Percentiles rank a stretch among this genome's conserved stretches.
Evolutionary conservation across 2,888 invertebrate genomes (phyloP).

Genomic region (Rhodophaea formosa): DNA sequence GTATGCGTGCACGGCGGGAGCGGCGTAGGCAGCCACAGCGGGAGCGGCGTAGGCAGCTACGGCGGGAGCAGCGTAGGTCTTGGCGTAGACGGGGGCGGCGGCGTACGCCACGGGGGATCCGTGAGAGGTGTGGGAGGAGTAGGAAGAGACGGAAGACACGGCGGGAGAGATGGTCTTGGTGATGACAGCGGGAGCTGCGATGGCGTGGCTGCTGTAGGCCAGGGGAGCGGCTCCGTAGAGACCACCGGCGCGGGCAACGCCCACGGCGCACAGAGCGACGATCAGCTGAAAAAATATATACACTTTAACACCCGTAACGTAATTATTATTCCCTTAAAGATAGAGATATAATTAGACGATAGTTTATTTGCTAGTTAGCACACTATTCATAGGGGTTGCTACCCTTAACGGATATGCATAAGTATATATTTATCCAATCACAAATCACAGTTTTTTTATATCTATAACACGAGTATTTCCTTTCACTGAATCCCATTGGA

Average conservation of each 20-base stretch:
- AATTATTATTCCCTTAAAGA: no score
- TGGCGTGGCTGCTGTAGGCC: slow-evolving; percentile 69
- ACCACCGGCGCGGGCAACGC: slow-evolving; percentile 80
- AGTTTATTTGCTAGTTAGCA: no score
- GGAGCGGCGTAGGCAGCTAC: slow-evolving; percentile 49
- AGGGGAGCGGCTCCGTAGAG: slow-evolving; percentile 69
- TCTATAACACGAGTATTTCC: no score
- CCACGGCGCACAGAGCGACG: slow-evolving; percentile 81
- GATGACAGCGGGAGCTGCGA: slow-evolving; percentile 57
- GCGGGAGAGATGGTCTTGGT: slow-evolving; percentile 62
- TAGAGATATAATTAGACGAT: no score
- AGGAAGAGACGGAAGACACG: slow-evolving; percentile 49
- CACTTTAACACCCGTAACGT: no score
- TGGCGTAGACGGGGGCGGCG: slow-evolving; percentile 51
- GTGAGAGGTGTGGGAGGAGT: slow-evolving; percentile 41
- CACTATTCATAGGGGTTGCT: no score
- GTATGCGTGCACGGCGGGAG: slow-evolving; percentile 38
- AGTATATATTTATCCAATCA: no score
- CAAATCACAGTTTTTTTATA: no score
- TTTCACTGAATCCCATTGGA: slow-evolving; percentile 9
- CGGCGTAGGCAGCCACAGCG: slow-evolving; percentile 35
- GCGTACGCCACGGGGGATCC: slow-evolving; percentile 32
- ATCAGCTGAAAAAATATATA: slow-evolving; percentile 65
- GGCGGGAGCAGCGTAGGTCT: slow-evolving; percentile 58
- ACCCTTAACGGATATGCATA: no score